These are phyloP conservation scores for Cassiopea xamachana DNA, from an alignment of 30 jellyfish, hydroid and myxozoan genomes.

Conservation along the genomic window DNA sequence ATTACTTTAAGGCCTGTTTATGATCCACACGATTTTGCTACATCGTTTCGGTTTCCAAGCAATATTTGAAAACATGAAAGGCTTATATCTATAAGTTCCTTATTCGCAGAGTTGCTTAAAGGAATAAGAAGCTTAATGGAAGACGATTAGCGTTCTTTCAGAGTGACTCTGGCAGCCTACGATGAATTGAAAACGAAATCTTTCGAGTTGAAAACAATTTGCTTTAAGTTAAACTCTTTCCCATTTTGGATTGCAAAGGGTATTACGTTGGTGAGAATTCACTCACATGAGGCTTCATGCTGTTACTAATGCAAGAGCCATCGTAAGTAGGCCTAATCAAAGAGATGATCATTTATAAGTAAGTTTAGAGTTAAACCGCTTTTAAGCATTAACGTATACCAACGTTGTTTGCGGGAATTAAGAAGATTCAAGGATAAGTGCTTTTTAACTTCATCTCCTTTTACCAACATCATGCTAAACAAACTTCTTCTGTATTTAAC, in stretches of 20 bases:
- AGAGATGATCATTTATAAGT: not conserved
- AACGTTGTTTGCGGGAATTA: not conserved
- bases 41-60: not conserved
- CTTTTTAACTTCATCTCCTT: not conserved
- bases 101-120: not conserved
- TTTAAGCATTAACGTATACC: not conserved
- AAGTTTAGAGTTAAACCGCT: not conserved
- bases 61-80: not conserved
- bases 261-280: not conserved
- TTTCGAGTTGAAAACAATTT: not conserved
- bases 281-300: not conserved
- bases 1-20: not conserved
- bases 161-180: not conserved
- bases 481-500: not conserved
- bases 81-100: not conserved
- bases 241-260: not conserved
- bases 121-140: not conserved
- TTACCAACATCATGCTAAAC: not conserved
- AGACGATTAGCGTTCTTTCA: conserved; percentile 1
- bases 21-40: not conserved
- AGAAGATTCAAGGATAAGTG: not conserved
- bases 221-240: not conserved
- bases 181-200: not conserved
- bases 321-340: not conserved
- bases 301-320: not conserved